phyloP scores from a whole-genome alignment of 2,888 invertebrate genomes.

The Stegophylla sp. region DNA sequence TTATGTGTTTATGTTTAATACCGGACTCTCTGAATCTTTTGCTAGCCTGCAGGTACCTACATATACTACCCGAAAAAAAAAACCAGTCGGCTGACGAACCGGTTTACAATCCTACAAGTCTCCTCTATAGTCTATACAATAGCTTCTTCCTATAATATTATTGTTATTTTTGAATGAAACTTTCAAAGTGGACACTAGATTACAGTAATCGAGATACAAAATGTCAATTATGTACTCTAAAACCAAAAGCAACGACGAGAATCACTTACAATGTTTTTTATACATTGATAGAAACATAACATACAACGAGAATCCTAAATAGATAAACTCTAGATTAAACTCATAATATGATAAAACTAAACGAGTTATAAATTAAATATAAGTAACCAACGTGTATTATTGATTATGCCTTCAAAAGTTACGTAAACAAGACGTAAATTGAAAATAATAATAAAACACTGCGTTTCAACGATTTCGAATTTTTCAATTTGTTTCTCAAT shows the following conservation, averaged over 20 bases:
- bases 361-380: too few relatives aligned
- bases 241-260: background rate
- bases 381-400: too few relatives aligned
- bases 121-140: background rate
- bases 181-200: background rate
- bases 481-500: too few relatives aligned
- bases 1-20: background rate
- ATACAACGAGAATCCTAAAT: too few relatives aligned
- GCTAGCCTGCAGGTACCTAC: slow-evolving; percentile 23
- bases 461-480: too few relatives aligned
- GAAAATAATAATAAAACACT: too few relatives aligned
- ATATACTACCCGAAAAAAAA: slow-evolving; percentile 24
- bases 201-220: background rate
- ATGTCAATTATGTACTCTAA: background rate
- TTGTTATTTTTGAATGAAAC: slow-evolving; percentile 1
- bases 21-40: slow-evolving; percentile 36
- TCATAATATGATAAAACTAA: too few relatives aligned
- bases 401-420: too few relatives aligned
- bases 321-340: too few relatives aligned
- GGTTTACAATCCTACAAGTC: slow-evolving; percentile 17
- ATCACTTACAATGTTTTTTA: too few relatives aligned
- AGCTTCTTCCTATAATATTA: background rate
- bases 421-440: too few relatives aligned
- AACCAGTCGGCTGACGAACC: slow-evolving; percentile 41
- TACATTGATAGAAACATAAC: too few relatives aligned